Evolutionary conservation across 2,113 vertebrate species (phyloP).

Genomic region (Indicator indicator): DNA sequence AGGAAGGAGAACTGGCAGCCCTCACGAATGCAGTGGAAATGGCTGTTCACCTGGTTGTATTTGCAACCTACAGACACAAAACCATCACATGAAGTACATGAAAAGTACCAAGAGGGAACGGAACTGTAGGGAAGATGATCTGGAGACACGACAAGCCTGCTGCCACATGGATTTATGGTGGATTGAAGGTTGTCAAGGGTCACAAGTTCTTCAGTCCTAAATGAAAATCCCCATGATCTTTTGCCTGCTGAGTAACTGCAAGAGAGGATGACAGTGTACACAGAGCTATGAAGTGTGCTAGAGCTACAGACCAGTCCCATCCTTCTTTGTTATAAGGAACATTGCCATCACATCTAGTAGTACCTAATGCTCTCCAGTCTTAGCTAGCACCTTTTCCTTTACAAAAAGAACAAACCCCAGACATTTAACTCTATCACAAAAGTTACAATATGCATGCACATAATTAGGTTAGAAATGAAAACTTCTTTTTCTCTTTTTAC

Average conservation of each 20-base stretch:
- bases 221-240: background rate
- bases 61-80: conserved; percentile 87
- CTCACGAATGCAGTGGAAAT: conserved; percentile 98
- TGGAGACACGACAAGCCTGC: background rate
- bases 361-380: background rate
- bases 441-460: background rate
- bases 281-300: background rate
- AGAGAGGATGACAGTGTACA: background rate
- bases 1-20: conserved; percentile 99
- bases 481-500: background rate
- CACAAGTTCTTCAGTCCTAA: background rate
- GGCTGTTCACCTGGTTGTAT: conserved; percentile 99
- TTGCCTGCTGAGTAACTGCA: background rate
- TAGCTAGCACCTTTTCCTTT: background rate
- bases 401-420: background rate
- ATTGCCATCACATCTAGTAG: background rate
- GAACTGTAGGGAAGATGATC: background rate
- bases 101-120: background rate
- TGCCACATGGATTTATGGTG: background rate
- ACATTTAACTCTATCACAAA: background rate
- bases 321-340: background rate
- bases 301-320: background rate
- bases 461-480: background rate
- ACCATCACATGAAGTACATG: background rate
- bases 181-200: background rate